Evolutionary conservation across 92 coral and sea anemone species (phyloP), one percentile per base, ranked within the genome.

Genomic region (Porites rus): DNA sequence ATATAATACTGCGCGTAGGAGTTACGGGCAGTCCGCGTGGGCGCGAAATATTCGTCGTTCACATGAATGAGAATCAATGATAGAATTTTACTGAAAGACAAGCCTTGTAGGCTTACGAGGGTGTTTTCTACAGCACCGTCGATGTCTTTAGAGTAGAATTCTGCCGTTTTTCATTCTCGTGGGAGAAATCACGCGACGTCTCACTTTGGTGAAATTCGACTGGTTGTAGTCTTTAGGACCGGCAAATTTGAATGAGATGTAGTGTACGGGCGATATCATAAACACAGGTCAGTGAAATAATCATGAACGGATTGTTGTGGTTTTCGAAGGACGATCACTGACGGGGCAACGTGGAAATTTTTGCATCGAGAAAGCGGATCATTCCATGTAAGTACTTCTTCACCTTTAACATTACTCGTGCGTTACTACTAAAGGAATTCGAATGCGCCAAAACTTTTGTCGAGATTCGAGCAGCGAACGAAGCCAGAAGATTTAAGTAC

Each of bases 181-280:
- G 87, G 68, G 60, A 71, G 31, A 74, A 54, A 25, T 51, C 51
- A 0, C 61, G 7, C 31, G 28, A 61, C 51, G 73, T n/a, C 12
- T 83, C 10, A 4, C 22, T 8, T 6, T 11, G 51, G 60, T 65
- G 17, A 13, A 31, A 10, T 43, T 38, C 51, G 76, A 24, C 66
- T 38, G 60, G 31, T 51, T 8, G 70, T 17, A 6, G 1, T 16
- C 16, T 43, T 72, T 60, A 64, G 58, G 25, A 76, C 94, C 94
- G 94, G 94, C 90, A 88, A 91, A 91, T 91, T 91, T 84, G 84
- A 91, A 91, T 79, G 65, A 20, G 74, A 53, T 90, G 68, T 38
- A 58, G 50, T 21, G 24, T 52, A 51, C 69, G 46, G 24, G 66
- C 51, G 74, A 73, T 10, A 4, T 28, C 21, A 6, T 22, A 11